Evolutionary conservation across 1,140 invertebrate species (phyloP).

Genomic region (Neelides sp.): DNA sequence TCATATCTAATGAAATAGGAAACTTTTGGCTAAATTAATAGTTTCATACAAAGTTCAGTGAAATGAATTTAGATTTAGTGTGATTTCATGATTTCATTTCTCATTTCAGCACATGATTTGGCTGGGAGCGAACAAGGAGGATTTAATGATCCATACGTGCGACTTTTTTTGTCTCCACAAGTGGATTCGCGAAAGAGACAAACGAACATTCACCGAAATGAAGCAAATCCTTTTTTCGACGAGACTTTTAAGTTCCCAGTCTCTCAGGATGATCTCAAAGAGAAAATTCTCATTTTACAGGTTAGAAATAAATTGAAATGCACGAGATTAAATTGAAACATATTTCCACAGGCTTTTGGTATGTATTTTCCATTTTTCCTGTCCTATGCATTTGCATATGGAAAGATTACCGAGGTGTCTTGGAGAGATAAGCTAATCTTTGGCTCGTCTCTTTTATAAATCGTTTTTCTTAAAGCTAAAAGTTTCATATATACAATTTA

Average conservation of each 20-base stretch:
- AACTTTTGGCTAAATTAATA: neutral
- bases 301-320: slow-evolving; percentile 34
- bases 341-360: too few relatives aligned
- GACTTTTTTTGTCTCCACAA: slow-evolving; percentile 57
- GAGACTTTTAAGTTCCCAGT: slow-evolving; percentile 76
- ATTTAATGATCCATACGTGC: slow-evolving; percentile 75
- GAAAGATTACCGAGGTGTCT: too few relatives aligned
- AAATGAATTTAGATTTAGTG: neutral
- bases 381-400: too few relatives aligned
- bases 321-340: too few relatives aligned
- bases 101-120: slow-evolving; percentile 59
- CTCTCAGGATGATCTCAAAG: slow-evolving; percentile 60
- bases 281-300: slow-evolving; percentile 59
- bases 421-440: too few relatives aligned
- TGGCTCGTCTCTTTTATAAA: too few relatives aligned
- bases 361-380: too few relatives aligned
- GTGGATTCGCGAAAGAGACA: slow-evolving; percentile 71
- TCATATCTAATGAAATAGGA: neutral
- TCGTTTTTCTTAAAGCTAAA: too few relatives aligned
- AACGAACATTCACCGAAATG: slow-evolving; percentile 60
- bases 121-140: slow-evolving; percentile 65
- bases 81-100: neutral
- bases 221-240: slow-evolving; percentile 65
- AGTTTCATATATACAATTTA: too few relatives aligned
- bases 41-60: neutral